Conservation (phyloP, 2,888 invertebrate genomes). For the Galerucella calmariensis region DNA sequence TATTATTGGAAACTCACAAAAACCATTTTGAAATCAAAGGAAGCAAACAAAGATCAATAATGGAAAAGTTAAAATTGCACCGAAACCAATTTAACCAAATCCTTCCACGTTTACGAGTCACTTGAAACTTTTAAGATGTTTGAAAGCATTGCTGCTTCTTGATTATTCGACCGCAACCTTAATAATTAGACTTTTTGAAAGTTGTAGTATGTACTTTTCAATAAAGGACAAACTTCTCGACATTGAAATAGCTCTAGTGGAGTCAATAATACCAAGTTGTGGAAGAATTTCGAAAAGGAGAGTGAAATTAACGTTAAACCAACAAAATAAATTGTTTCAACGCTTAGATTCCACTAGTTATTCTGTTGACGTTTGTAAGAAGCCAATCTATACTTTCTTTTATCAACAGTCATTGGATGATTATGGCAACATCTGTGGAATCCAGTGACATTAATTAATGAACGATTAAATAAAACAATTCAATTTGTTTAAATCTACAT, state of each 20-base stretch:
- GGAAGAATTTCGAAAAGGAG: background rate
- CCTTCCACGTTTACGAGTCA: slow-evolving; percentile 53
- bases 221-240: slow-evolving; percentile 9
- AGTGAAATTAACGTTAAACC: background rate
- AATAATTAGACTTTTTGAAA: slow-evolving; percentile 57
- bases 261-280: background rate
- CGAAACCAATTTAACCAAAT: slow-evolving; percentile 58
- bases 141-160: slow-evolving; percentile 54
- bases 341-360: too few species aligned
- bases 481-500: too few species aligned
- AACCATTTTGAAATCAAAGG: slow-evolving; percentile 15
- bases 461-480: too few species aligned
- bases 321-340: background rate
- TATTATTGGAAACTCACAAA: slow-evolving; percentile 9
- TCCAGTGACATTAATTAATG: too few species aligned
- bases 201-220: slow-evolving; percentile 29
- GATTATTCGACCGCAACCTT: slow-evolving; percentile 57
- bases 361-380: too few species aligned
- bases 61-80: slow-evolving; percentile 59
- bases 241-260: slow-evolving; percentile 1
- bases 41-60: slow-evolving; percentile 49
- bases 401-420: too few species aligned
- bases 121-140: slow-evolving; percentile 60
- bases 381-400: too few species aligned
- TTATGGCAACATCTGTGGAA: too few species aligned